Conservation (phyloP, 1,140 invertebrate genomes). For the Drosophila pallidifrons region DNA sequence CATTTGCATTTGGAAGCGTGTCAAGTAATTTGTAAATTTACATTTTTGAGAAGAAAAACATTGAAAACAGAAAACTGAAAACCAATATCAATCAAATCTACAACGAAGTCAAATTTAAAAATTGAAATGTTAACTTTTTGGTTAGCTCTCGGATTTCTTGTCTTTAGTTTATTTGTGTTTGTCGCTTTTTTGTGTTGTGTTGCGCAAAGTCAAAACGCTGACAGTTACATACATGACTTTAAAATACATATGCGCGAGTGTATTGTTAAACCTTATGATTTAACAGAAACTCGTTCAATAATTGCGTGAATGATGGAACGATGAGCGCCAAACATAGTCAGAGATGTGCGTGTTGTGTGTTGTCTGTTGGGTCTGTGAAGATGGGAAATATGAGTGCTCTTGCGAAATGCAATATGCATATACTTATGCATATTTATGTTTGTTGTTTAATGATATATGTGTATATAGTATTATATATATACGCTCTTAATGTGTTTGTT, state of each 20-base stretch:
- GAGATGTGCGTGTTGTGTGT: slow-evolving; percentile 51
- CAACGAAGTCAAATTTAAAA: slow-evolving; percentile 42
- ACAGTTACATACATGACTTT: slow-evolving; percentile 78
- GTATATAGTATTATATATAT: slow-evolving; percentile 14
- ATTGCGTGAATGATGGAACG: slow-evolving; percentile 68
- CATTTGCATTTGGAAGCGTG: slow-evolving; percentile 54
- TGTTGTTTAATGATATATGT: slow-evolving; percentile 15
- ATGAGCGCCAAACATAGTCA: slow-evolving; percentile 11
- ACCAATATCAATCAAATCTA: slow-evolving; percentile 72
- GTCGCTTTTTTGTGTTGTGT: slow-evolving; percentile 19
- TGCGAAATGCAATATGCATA: slow-evolving; percentile 75
- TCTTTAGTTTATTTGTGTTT: slow-evolving; percentile 35
- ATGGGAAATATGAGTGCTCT: slow-evolving; percentile 47
- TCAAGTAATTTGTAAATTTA: slow-evolving; percentile 71
- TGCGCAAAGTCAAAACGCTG: slow-evolving; percentile 36
- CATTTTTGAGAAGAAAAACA: slow-evolving; percentile 57
- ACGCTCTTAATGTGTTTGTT: slow-evolving; percentile 3
- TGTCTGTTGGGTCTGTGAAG: neutral
- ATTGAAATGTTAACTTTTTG: slow-evolving; percentile 70
- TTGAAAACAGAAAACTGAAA: slow-evolving; percentile 13
- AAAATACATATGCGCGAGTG: slow-evolving; percentile 36
- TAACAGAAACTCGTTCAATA: slow-evolving; percentile 78
- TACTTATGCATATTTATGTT: slow-evolving; percentile 28
- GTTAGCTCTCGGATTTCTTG: slow-evolving; percentile 44
- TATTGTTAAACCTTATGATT: slow-evolving; percentile 71